Base-by-base conservation (phyloP, 2,888 invertebrate species). In the Melinopterus prodromus region DNA sequence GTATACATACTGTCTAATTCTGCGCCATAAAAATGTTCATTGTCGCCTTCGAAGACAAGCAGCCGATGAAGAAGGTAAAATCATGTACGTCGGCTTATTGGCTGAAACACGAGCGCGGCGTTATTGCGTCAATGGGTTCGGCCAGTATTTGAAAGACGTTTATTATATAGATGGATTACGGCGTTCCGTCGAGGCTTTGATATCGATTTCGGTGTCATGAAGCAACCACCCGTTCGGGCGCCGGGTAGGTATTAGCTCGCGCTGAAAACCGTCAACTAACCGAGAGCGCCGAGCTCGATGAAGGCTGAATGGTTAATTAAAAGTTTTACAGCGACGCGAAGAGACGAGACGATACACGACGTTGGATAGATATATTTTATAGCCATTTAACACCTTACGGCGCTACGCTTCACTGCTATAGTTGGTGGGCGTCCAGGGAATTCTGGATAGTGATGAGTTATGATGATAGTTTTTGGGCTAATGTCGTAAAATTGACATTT, bases 131-230 rank as follows among this genome's bases (percentile, higher is more conserved):
- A 53, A 53, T 53, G 53, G 53, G 53, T 6, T 12, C 53, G 53
- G 9, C 53, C 53, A 53, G 9, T 12, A 53, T 53, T 12, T 12
- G 53, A 53, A 53, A 53, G 53, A 53, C 53, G 53, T 53, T 53
- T 53, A 53, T 53, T 53, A 53, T 53, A 53, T 53, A 53, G 53
- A 53, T 53, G 53, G 53, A 53, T 53, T 53, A 53, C 53, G 53
- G 9, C 53, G 53, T 53, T 53, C 53, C 53, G 12, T 6, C 5
- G 53, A 7, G 53, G 53, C 53, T 53, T 53, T 53, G 53, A 53
- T 53, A 53, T 53, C 53, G 53, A 53, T 53, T 53, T 12, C 12
- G 53, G 53, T 53, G 53, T 53, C 53, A 53, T 53, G 53, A 53
- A 12, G 53, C 53, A 53, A 53, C 7, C 7, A 1, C 53, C 2